Evolutionary conservation across 2,113 vertebrate genomes (phyloP).

Genomic region (Saguinus imperator): DNA sequence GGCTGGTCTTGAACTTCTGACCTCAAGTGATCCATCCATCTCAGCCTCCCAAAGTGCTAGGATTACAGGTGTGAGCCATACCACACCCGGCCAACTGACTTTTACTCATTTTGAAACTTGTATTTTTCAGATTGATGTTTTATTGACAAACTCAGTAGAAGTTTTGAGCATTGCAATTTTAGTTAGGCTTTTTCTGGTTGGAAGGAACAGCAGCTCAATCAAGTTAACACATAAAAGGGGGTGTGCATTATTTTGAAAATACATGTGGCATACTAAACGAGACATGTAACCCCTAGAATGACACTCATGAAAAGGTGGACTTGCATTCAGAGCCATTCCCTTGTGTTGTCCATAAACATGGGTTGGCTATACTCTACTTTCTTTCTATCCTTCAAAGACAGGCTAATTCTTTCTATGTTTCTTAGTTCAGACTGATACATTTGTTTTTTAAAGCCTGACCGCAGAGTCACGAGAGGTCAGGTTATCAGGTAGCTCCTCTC

Average conservation of each 20-base stretch:
- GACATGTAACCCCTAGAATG: not conserved
- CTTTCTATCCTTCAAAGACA: not conserved
- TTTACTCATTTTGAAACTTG: not conserved
- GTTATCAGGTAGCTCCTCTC: not conserved
- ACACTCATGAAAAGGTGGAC: too few relatives aligned
- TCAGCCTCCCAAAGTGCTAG: too few relatives aligned
- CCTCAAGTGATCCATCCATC: too few relatives aligned
- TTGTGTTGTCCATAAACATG: not conserved
- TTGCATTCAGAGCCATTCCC: not conserved
- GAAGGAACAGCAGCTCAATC: not conserved
- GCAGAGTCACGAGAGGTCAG: not conserved
- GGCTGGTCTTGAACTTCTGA: too few relatives aligned
- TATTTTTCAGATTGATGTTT: not conserved
- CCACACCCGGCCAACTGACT: not conserved
- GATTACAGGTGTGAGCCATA: too few relatives aligned
- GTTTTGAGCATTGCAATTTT: not conserved
- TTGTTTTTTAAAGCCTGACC: not conserved
- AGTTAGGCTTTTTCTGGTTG: not conserved
- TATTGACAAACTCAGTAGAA: not conserved
- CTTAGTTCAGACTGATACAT: not conserved
- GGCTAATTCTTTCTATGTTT: not conserved
- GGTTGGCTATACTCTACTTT: not conserved
- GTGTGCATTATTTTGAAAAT: not conserved
- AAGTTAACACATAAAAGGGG: not conserved
- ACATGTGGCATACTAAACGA: not conserved